A percentile compares a stretch with the other conserved stretches of the same genome.
phyloP scores from a whole-genome alignment of 2,888 invertebrate species.

The Caenorhabditis becei region DNA sequence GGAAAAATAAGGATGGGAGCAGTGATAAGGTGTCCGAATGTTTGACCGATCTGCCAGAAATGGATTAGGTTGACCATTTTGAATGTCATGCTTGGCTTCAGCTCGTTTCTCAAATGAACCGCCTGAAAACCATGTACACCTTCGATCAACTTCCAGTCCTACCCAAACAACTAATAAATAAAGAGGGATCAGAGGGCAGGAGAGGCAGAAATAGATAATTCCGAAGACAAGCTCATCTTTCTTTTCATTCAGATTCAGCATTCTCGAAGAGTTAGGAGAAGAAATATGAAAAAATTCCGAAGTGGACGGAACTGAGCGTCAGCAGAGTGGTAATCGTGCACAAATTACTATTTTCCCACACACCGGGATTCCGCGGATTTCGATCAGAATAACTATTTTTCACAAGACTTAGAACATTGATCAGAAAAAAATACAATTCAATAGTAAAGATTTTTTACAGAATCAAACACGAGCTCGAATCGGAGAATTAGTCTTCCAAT shows the following conservation, averaged over 20 bases:
- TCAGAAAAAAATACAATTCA: too few species aligned
- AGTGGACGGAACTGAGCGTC: too few species aligned
- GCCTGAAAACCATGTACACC: neutral
- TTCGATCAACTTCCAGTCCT: neutral
- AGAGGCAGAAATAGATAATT: neutral
- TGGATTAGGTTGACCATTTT: slow-evolving; percentile 41
- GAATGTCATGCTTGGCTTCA: slow-evolving; percentile 18
- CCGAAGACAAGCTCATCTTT: neutral
- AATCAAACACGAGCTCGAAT: too few species aligned
- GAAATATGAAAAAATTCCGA: too few species aligned
- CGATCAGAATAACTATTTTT: too few species aligned
- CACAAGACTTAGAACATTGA: too few species aligned
- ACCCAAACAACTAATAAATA: neutral
- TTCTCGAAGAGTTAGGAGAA: too few species aligned
- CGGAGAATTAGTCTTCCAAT: too few species aligned
- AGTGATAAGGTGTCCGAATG: slow-evolving; percentile 26
- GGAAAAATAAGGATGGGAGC: slow-evolving; percentile 31
- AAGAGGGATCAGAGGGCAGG: neutral
- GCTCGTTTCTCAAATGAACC: neutral
- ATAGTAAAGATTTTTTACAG: too few species aligned
- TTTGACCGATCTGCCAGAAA: slow-evolving; percentile 20
- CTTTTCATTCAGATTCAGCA: neutral
- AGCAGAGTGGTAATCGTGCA: too few species aligned
- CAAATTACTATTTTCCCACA: too few species aligned
- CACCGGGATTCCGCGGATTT: too few species aligned